phyloP scores from a whole-genome alignment of 2,888 invertebrate genomes.

The Zygogramma bicolorata region DNA sequence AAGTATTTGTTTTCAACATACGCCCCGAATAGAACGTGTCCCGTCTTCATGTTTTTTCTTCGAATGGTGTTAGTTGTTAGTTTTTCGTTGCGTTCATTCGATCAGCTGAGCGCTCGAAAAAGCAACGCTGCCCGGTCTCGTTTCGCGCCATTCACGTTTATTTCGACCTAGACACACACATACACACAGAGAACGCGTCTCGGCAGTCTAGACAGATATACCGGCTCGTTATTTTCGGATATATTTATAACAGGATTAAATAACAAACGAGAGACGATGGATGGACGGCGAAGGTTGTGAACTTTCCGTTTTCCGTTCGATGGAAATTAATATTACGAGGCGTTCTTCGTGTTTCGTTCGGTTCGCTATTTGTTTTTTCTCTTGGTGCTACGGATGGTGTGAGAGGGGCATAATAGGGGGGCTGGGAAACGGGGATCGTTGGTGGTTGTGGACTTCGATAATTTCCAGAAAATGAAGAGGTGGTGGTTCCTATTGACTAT shows the following conservation, averaged over 20 bases:
- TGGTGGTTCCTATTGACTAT: too few species aligned
- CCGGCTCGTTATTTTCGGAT: constrained; percentile 2
- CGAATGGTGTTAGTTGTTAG: background rate
- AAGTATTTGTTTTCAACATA: too few species aligned
- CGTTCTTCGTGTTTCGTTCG: too few species aligned
- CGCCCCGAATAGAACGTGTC: too few species aligned
- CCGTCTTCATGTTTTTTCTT: too few species aligned
- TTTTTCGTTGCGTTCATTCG: background rate
- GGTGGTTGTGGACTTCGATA: too few species aligned
- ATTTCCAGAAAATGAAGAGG: too few species aligned
- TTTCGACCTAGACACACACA: constrained; percentile 11
- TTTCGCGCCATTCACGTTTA: constrained; percentile 10
- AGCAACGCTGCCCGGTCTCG: background rate
- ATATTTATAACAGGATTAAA: constrained; percentile 7
- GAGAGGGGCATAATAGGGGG: too few species aligned
- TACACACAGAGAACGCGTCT: too few species aligned
- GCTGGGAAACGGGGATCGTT: too few species aligned
- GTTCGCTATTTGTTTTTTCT: too few species aligned
- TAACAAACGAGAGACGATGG: background rate
- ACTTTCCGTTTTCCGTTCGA: background rate
- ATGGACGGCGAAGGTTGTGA: background rate
- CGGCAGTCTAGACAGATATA: constrained; percentile 5
- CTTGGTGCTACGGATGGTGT: too few species aligned
- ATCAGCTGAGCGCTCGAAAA: constrained; percentile 4
- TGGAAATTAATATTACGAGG: background rate